Evolutionary conservation across 2,797 vertebrate species (phyloP).

Genomic region (Pseudomugil tenellus): DNA sequence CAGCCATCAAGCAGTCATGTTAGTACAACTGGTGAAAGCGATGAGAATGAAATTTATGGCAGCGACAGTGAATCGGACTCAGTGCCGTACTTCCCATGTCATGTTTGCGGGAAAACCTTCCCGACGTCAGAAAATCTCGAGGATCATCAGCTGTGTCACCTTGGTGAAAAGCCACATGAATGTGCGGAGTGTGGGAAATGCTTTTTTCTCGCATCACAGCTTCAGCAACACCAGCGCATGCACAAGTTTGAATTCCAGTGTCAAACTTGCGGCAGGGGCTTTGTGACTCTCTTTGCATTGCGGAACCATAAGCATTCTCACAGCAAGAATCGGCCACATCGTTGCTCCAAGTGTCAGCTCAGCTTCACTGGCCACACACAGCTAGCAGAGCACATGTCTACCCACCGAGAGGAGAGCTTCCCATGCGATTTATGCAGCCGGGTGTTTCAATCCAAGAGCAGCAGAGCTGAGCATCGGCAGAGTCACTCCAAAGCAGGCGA

Average conservation of each 20-base stretch:
- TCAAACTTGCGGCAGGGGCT: constrained; percentile 82
- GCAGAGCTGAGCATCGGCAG: constrained; percentile 83
- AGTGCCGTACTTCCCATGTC: constrained; percentile 86
- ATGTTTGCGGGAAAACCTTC: constrained; percentile 87
- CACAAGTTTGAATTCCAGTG: constrained; percentile 87
- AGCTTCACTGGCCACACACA: constrained; percentile 77
- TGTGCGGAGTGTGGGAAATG: constrained; percentile 85
- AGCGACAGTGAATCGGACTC: constrained; percentile 81
- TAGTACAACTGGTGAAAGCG: constrained; percentile 55
- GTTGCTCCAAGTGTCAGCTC: constrained; percentile 81
- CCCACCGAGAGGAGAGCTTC: constrained; percentile 84
- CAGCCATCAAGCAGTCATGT: constrained; percentile 54
- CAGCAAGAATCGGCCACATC: constrained; percentile 78
- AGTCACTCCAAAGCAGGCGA: constrained; percentile 66
- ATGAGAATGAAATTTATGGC: constrained; percentile 50
- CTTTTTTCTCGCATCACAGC: constrained; percentile 81
- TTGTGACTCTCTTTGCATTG: constrained; percentile 82
- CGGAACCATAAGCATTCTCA: constrained; percentile 84
- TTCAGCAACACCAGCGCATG: constrained; percentile 85
- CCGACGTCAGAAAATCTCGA: constrained; percentile 83
- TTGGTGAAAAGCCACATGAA: constrained; percentile 86
- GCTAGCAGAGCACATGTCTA: constrained; percentile 82
- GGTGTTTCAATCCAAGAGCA: constrained; percentile 81
- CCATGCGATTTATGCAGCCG: constrained; percentile 84
- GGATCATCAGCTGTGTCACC: constrained; percentile 86